Evolutionary conservation across 2,797 vertebrate species (phyloP), one percentile per base, ranked within the genome.

Genomic region (Acrossocheilus fasciatus): DNA sequence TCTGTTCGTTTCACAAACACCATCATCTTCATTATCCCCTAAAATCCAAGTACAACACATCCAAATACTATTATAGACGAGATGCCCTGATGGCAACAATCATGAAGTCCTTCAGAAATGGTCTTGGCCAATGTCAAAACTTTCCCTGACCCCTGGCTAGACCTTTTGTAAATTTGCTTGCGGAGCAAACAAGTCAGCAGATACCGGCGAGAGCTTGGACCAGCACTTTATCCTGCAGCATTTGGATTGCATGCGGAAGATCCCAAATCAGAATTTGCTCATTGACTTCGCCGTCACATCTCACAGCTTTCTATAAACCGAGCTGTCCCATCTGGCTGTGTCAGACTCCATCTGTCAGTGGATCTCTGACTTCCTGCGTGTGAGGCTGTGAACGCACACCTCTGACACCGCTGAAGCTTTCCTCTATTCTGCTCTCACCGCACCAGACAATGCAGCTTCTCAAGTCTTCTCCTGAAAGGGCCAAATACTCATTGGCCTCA

Each of bases 311-410:
- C 64, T 45, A 23, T 50, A 30, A 20, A 50, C 20, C 8, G 54
- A 62, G 54, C 70, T 12, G 15, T 50, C 59, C 82, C 73, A 66
- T 76, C 54, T 75, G 82, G 39, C 41, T 1, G 34, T 52, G 47
- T 4, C 62, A 69, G n/a, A 70, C 30, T 62, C 82, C 72, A 85
- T 78, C 52, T 79, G 76, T 85, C 84, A 62, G 52, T 36, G 39
- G 41, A 72, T 85, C 43, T 39, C 18, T 73, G n/a, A 59, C 72
- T 66, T 66, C 72, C 23, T 66, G 26, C 0, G 43, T n/a, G 52
- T 23, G 34, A 77, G 34, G 23, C 30, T 76, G 45, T 76, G 47
- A 79, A 78, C 39, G 20, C 52, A 85, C 73, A 70, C 50, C 64
- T 59, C 66, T 36, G 66, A 57, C 18, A 20, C 9, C 0, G 0